Evolutionary conservation across 53 echinoderm and acorn worm genomes (phyloP).

Genomic region (Crossaster papposus): DNA sequence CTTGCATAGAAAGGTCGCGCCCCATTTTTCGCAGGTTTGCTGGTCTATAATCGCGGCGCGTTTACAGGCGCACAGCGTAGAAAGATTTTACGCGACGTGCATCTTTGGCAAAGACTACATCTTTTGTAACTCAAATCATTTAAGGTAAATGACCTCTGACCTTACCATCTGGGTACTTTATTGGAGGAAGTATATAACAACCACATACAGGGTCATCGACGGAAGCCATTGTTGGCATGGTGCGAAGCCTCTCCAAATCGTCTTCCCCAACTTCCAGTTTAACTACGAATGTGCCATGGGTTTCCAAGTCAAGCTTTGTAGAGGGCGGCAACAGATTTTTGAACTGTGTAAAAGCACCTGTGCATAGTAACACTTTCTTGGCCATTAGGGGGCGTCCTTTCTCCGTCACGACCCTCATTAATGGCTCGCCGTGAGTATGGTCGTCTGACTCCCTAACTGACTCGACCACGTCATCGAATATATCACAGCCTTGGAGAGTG

Average conservation of each 20-base stretch:
- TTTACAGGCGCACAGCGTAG: too few relatives aligned
- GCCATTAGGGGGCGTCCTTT: slow-evolving; percentile 49
- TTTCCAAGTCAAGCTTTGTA: slow-evolving; percentile 42
- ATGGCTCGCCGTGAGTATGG: not conserved
- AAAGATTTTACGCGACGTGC: too few relatives aligned
- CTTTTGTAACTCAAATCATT: not conserved
- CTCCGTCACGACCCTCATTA: slow-evolving; percentile 33
- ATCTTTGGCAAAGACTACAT: too few relatives aligned
- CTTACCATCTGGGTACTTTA: slow-evolving; percentile 79
- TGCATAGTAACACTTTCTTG: slow-evolving; percentile 65
- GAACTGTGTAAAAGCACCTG: slow-evolving; percentile 68
- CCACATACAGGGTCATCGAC: not conserved
- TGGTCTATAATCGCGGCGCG: too few relatives aligned
- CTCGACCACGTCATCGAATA: slow-evolving; percentile 71
- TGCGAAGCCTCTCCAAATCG: slow-evolving; percentile 35
- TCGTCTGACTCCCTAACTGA: not conserved
- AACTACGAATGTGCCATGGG: slow-evolving; percentile 15
- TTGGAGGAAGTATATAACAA: slow-evolving; percentile 66
- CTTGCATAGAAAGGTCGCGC: too few relatives aligned
- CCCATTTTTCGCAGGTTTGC: too few relatives aligned
- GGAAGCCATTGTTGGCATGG: slow-evolving; percentile 49
- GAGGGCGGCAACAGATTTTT: slow-evolving; percentile 56
- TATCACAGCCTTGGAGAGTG: slow-evolving; percentile 58
- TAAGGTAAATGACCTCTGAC: too few relatives aligned
- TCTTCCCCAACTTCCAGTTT: slow-evolving; percentile 15